phyloP scores from a whole-genome alignment of 2,113 vertebrate genomes.

The Mesoclemmys tuberculata region DNA sequence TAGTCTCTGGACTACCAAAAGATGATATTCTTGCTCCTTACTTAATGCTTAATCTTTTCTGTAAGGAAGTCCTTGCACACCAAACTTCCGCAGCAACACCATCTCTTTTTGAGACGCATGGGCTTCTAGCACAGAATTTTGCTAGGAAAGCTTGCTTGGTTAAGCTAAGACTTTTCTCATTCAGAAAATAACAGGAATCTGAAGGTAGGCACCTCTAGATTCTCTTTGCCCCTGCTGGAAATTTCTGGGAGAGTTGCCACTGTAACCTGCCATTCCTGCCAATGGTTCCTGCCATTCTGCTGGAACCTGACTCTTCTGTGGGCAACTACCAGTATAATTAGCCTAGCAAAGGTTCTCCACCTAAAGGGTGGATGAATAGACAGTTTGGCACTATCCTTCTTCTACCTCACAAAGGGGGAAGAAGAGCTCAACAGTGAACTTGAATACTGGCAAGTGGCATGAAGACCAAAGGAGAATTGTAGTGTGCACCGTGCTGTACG shows the following conservation, averaged over 20 bases:
- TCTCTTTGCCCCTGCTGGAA: background rate
- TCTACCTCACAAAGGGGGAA: background rate
- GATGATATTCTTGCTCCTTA: background rate
- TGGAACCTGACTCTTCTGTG: background rate
- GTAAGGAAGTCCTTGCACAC: no score
- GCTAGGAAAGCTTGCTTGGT: background rate
- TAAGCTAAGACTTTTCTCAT: background rate
- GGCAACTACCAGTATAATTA: background rate
- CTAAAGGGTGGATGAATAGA: background rate
- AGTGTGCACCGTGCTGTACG: background rate
- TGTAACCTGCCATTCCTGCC: no score
- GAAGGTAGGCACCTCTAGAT: background rate
- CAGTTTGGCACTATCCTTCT: background rate
- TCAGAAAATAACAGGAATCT: background rate
- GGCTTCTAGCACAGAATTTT: background rate
- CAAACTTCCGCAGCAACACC: background rate
- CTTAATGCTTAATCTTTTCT: fast-evolving
- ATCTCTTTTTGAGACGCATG: background rate
- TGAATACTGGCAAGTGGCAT: background rate
- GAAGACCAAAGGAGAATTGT: background rate
- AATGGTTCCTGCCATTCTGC: no score
- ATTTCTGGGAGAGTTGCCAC: background rate
- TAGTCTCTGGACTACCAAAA: background rate
- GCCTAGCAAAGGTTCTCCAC: background rate
- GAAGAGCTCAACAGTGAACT: background rate